Percentiles rank a stretch among this genome's conserved stretches.
phyloP scores from a whole-genome alignment of 2,888 invertebrate species.

The Cybosia mesomella region DNA sequence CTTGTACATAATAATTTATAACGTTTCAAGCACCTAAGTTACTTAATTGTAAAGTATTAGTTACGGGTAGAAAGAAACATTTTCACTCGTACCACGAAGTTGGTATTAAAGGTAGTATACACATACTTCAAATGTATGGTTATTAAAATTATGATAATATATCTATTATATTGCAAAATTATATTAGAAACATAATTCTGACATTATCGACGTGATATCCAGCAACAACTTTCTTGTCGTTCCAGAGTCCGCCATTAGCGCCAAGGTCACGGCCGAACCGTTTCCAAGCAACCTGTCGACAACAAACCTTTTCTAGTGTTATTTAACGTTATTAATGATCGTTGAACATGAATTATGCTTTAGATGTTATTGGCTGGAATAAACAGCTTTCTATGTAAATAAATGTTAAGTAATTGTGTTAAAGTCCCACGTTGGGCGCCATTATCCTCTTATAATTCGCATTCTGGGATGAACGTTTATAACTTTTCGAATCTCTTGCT shows the following conservation, averaged over 20 bases:
- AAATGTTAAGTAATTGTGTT: slow-evolving; percentile 20
- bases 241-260: slow-evolving; percentile 43
- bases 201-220: slow-evolving; percentile 32
- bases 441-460: slow-evolving; percentile 25
- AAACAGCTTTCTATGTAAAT: slow-evolving; percentile 38
- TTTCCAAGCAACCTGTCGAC: slow-evolving; percentile 59
- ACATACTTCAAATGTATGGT: neutral
- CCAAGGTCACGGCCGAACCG: slow-evolving; percentile 53
- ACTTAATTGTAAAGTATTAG: neutral
- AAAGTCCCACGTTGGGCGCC: slow-evolving; percentile 41
- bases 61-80: neutral
- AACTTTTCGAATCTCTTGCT: slow-evolving; percentile 20
- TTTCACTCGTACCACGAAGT: neutral
- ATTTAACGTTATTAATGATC: slow-evolving; percentile 52
- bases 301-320: slow-evolving; percentile 53
- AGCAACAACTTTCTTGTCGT: slow-evolving; percentile 39
- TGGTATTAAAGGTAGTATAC: neutral
- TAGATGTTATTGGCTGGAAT: slow-evolving; percentile 47
- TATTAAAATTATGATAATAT: neutral
- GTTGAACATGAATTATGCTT: slow-evolving; percentile 52
- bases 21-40: neutral
- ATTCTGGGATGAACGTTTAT: slow-evolving; percentile 16
- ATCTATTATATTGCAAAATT: slow-evolving; percentile 2
- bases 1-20: neutral
- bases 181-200: slow-evolving; percentile 17